Percentiles rank a stretch among this genome's conserved stretches.
These are phyloP conservation scores for Antitype chi DNA, from an alignment of 2,888 invertebrate genomes.

Conservation along the genomic window DNA sequence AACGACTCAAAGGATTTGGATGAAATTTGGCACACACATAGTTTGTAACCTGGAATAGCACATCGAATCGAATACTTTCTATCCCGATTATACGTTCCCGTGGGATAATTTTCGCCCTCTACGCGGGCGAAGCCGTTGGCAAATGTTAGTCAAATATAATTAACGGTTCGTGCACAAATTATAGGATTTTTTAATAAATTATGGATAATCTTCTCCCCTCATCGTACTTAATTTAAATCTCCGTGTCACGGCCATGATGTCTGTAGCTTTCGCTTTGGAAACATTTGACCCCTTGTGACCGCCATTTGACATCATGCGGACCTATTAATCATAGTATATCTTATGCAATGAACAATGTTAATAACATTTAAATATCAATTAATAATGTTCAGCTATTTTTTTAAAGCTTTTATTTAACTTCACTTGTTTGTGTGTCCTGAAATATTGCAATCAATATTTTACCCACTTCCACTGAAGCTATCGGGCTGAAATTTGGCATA, in stretches of 20 bases:
- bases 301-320: slow-evolving; percentile 34
- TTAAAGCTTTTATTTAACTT: too few species aligned
- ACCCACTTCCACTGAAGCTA: too few species aligned
- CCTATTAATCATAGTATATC: slow-evolving; percentile 37
- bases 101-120: too few species aligned
- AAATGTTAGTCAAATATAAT: neutral
- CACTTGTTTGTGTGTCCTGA: too few species aligned
- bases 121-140: too few species aligned
- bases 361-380: slow-evolving; percentile 39
- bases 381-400: slow-evolving; percentile 1
- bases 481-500: too few species aligned
- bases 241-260: slow-evolving; percentile 39
- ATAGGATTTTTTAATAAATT: slow-evolving; percentile 8
- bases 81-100: too few species aligned
- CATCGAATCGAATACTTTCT: too few species aligned
- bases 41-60: too few species aligned
- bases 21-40: too few species aligned
- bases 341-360: slow-evolving; percentile 36
- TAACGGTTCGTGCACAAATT: neutral
- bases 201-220: slow-evolving; percentile 18
- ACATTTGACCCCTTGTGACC: slow-evolving; percentile 40
- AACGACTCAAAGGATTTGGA: too few species aligned
- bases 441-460: too few species aligned
- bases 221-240: slow-evolving; percentile 30
- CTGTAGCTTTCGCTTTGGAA: slow-evolving; percentile 20